phyloP scores from a whole-genome alignment of 2,797 vertebrate genomes.

The Semotilus atromaculatus region DNA sequence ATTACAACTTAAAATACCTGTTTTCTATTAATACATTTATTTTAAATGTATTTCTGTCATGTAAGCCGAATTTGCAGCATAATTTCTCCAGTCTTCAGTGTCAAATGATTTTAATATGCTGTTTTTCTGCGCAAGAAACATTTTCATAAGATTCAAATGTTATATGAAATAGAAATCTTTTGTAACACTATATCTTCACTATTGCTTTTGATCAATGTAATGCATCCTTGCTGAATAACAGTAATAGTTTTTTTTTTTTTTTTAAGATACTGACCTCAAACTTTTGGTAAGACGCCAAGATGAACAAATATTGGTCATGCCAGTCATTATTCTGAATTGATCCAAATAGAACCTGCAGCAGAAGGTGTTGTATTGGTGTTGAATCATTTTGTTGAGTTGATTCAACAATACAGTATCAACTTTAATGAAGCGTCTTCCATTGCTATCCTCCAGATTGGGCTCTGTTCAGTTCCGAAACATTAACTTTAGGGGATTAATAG shows the following conservation, averaged over 20 bases:
- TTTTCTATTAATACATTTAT: neutral
- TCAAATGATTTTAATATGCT: neutral
- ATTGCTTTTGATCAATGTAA: neutral
- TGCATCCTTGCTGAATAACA: neutral
- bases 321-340: neutral
- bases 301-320: neutral
- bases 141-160: neutral
- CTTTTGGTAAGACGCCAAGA: too few species aligned
- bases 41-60: neutral
- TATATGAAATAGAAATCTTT: neutral
- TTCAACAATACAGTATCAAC: neutral
- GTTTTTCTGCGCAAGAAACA: neutral
- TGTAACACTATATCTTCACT: neutral
- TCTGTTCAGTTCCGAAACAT: constrained; percentile 40
- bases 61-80: neutral
- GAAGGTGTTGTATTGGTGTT: neutral
- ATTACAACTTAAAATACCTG: neutral
- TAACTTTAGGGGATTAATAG: constrained; percentile 27
- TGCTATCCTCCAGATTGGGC: neutral
- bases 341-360: neutral
- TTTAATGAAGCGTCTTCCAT: neutral
- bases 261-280: neutral
- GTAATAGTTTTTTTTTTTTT: too few species aligned
- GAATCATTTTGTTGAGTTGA: neutral
- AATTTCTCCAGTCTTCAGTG: neutral